These are phyloP conservation scores for Phortica okadai DNA, from an alignment of 2,888 invertebrate species.

Conservation along the genomic window DNA sequence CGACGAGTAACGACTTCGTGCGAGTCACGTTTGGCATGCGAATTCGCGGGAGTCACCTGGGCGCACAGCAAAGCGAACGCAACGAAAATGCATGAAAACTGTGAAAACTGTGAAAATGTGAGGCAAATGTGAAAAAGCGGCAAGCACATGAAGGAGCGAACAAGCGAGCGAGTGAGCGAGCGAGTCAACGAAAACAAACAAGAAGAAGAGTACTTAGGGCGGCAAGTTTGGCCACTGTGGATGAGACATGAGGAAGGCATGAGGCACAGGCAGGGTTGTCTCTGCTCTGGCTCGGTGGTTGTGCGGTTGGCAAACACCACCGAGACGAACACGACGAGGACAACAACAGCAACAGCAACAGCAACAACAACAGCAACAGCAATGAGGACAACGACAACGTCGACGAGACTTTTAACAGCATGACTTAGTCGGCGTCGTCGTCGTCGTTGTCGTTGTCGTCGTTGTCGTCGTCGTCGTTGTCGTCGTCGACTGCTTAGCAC, in stretches of 20 bases:
- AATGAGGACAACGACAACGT: background rate
- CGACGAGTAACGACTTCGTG: constrained; percentile 9
- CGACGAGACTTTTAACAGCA: constrained; percentile 6
- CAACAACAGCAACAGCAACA: background rate
- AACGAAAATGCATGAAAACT: constrained; percentile 38
- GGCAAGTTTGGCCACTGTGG: too few species aligned
- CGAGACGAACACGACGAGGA: background rate
- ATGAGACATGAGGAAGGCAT: too few species aligned
- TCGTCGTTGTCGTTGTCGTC: background rate
- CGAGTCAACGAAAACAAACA: background rate
- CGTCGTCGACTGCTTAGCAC: constrained; percentile 62
- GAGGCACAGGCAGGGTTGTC: too few species aligned
- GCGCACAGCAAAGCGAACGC: constrained; percentile 61
- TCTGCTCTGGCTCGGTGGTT: too few species aligned
- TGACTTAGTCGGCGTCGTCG: background rate
- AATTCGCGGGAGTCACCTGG: constrained; percentile 73
- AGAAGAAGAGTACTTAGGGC: background rate
- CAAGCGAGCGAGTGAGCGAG: background rate
- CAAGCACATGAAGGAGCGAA: too few species aligned
- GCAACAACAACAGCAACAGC: background rate
- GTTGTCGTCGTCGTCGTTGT: background rate
- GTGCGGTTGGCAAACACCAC: background rate
- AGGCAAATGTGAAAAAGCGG: background rate
- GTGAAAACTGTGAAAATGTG: constrained; percentile 33
- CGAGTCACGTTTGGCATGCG: constrained; percentile 51